Evolutionary conservation across 2,113 vertebrate genomes (phyloP), one percentile per base, ranked within the genome.

Genomic region (Ifrita kowaldi): DNA sequence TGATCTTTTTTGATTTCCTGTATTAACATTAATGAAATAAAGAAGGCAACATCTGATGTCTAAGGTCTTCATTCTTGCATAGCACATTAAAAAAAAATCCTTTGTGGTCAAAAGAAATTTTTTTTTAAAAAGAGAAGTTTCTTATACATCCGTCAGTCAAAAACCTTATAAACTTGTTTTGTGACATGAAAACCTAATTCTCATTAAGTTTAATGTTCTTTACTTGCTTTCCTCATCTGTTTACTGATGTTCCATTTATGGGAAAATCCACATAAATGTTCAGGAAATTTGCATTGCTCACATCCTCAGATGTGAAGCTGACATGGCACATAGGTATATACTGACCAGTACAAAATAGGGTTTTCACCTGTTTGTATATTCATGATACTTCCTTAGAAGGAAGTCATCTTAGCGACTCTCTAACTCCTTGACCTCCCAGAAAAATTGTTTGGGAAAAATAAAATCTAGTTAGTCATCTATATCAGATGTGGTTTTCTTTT

Each of bases 1-100:
- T 95, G 94, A 94, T 93, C 82, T 94, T 93, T 94, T 89, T 96
- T 97, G 64, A 97, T 96, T 97, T 98, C 93, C 96, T 96, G 93
- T 76, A 88, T 96, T 97, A 97, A 97, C 73, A 92, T 77, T 97
- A 97, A 97, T 96, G 93, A 96, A 97, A 97, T 95, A 97, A 98
- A 97, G 89, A 96, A 96, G 92, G 87, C 82, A 96, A 69, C 42
- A 84, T 97, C 78, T 95, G 95, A 97, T 97, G 62, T 65, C 77
- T 93, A 96, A 96, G 65, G 56, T 97, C 92, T 95, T 95, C 86
- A 87, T 97, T 97, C 91, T 95, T 94, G 64, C 62, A 81, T 11
- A 93, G 62, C 46, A 92, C 35, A 93, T 90, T 37, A 73, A 57
- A 86, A 67, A 89, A 76, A 79, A 90, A 33, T 95, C 85, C 37